phyloP scores from a whole-genome alignment of 2,797 vertebrate genomes.

The Pseudopleuronectes americanus region DNA sequence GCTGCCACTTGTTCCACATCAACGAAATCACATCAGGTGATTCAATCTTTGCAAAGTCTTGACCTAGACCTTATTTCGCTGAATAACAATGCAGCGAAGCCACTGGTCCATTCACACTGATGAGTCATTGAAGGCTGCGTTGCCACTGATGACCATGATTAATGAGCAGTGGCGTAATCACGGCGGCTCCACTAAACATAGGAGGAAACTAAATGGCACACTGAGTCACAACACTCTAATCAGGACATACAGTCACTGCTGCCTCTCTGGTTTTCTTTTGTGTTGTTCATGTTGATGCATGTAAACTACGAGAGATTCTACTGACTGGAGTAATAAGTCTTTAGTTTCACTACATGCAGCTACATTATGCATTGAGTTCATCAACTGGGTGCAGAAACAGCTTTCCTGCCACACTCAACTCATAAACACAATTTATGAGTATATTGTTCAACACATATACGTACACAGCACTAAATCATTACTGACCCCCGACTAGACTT shows the following conservation, averaged over 20 bases:
- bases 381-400: not conserved
- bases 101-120: conserved; percentile 34
- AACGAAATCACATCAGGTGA: conserved; percentile 45
- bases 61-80: conserved; percentile 41
- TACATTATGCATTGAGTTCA: conserved; percentile 7
- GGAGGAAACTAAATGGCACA: conserved; percentile 55
- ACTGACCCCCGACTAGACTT: conserved; percentile 39
- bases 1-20: conserved; percentile 33
- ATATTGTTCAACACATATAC: conserved; percentile 16
- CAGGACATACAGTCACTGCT: conserved; percentile 45
- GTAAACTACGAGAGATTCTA: conserved; percentile 24
- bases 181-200: conserved; percentile 55
- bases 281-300: conserved; percentile 23
- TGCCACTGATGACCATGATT: conserved; percentile 50
- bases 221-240: conserved; percentile 71
- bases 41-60: conserved; percentile 43
- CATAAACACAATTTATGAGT: conserved; percentile 6
- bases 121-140: conserved; percentile 44
- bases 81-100: conserved; percentile 45
- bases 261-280: conserved; percentile 21
- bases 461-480: conserved; percentile 43
- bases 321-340: conserved; percentile 5
- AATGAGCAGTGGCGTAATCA: conserved; percentile 64
- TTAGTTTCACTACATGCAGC: conserved; percentile 8
- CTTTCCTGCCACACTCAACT: conserved; percentile 4